Percentiles rank a stretch among this genome's conserved stretches.
These are phyloP conservation scores for Nestor notabilis DNA, from an alignment of 2,113 vertebrate species.

Conservation along the genomic window DNA sequence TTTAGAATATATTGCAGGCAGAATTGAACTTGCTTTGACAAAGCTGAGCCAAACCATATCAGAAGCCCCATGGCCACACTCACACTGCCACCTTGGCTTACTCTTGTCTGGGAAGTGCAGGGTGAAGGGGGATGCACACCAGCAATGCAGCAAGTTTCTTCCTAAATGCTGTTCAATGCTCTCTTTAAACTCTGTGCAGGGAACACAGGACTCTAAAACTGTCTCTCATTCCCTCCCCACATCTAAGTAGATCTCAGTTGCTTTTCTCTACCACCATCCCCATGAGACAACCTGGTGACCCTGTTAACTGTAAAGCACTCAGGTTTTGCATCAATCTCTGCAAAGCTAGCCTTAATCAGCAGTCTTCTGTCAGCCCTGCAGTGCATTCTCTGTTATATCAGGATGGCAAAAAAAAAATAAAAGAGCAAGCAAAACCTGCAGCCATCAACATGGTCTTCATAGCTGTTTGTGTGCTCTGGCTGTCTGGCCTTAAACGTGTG, in stretches of 20 bases:
- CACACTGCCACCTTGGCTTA: not conserved
- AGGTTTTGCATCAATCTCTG: not conserved
- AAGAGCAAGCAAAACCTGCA: not conserved
- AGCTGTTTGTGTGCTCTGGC: not conserved
- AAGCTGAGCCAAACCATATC: not conserved
- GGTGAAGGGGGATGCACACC: not conserved
- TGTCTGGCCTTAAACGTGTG: conserved; percentile 49
- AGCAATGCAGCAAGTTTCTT: not conserved
- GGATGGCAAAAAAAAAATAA: not conserved
- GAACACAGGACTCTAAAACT: not conserved
- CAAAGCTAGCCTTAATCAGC: not conserved
- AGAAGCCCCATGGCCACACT: not conserved
- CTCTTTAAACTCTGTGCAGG: not conserved
- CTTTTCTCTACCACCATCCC: not conserved
- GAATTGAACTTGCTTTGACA: not conserved
- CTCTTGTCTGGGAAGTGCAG: not conserved
- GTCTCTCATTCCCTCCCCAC: not conserved
- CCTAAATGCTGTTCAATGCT: not conserved
- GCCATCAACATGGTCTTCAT: not conserved
- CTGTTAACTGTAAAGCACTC: not conserved
- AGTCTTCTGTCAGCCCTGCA: not conserved
- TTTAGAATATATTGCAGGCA: not conserved
- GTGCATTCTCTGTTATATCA: not conserved
- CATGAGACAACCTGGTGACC: not conserved
- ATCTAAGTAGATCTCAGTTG: not conserved